Conservation (phyloP, 2,888 invertebrate genomes). For the Callyntrura sp. region DNA sequence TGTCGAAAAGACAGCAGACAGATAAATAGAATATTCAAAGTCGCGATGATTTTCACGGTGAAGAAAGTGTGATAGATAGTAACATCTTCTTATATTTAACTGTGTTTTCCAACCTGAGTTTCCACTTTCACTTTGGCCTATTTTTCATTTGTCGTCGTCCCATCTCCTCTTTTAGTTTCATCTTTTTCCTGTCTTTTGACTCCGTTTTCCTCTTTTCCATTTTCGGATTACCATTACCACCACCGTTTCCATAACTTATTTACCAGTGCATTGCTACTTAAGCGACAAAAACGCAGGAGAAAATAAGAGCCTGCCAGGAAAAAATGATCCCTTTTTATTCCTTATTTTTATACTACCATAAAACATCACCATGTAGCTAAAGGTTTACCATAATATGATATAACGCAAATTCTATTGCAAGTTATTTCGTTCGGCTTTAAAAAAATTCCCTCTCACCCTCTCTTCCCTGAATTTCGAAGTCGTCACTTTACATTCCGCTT, state of each 20-base stretch:
- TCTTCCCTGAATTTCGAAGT: not conserved
- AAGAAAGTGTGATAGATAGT: constrained; percentile 73
- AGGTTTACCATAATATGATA: constrained; percentile 52
- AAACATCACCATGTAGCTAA: constrained; percentile 24
- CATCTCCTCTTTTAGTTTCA: constrained; percentile 58
- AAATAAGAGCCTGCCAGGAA: not conserved
- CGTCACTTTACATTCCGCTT: constrained; percentile 34
- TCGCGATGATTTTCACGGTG: constrained; percentile 67
- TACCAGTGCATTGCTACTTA: constrained; percentile 61
- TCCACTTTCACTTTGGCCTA: constrained; percentile 71
- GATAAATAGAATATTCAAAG: not conserved
- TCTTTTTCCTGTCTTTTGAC: constrained; percentile 49
- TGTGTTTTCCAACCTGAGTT: constrained; percentile 78
- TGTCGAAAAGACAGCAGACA: too few relatives aligned
- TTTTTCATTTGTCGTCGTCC: constrained; percentile 70
- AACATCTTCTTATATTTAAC: constrained; percentile 75
- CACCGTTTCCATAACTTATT: not conserved
- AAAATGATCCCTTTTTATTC: constrained; percentile 12
- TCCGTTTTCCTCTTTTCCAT: constrained; percentile 11
- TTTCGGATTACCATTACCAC: constrained; percentile 63
- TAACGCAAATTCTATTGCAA: constrained; percentile 50
- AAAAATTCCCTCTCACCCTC: not conserved
- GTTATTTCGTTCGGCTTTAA: not conserved
- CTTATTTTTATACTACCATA: constrained; percentile 36
- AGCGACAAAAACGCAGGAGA: constrained; percentile 12